Evolutionary conservation across 1,140 invertebrate genomes (phyloP).

Genomic region (Trypoxylus dichotomus): DNA sequence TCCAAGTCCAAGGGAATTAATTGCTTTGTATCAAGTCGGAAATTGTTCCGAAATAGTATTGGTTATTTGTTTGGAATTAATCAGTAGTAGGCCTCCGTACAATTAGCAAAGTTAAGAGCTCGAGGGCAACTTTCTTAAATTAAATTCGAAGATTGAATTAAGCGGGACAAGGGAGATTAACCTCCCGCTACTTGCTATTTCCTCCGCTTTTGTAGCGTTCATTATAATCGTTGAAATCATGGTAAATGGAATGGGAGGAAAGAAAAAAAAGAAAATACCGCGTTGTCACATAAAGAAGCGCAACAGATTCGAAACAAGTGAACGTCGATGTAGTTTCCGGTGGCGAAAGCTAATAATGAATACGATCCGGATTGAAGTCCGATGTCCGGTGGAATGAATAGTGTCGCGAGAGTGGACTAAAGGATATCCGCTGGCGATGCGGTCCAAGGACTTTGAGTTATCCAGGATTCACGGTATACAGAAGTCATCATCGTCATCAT

Average conservation of each 20-base stretch:
- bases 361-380: constrained; percentile 24
- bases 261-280: background rate
- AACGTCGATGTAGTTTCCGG: constrained; percentile 22
- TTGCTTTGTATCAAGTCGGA: background rate
- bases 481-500: constrained; percentile 15
- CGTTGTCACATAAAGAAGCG: constrained; percentile 8
- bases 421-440: constrained; percentile 48
- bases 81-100: background rate
- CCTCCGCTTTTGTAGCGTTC: background rate
- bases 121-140: background rate
- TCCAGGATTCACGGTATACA: constrained; percentile 45
- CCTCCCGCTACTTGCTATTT: background rate
- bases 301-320: constrained; percentile 7
- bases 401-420: constrained; percentile 40
- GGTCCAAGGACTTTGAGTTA: constrained; percentile 44
- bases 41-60: constrained; percentile 10
- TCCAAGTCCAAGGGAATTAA: background rate
- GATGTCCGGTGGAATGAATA: constrained; percentile 24
- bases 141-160: constrained; percentile 7
- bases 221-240: background rate
- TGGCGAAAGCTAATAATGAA: constrained; percentile 24
- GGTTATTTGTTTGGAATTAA: constrained; percentile 12
- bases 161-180: background rate
- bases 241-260: background rate
- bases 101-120: constrained; percentile 8